Conservation (phyloP, 2,888 invertebrate genomes). For the Entomobrya proxima region DNA sequence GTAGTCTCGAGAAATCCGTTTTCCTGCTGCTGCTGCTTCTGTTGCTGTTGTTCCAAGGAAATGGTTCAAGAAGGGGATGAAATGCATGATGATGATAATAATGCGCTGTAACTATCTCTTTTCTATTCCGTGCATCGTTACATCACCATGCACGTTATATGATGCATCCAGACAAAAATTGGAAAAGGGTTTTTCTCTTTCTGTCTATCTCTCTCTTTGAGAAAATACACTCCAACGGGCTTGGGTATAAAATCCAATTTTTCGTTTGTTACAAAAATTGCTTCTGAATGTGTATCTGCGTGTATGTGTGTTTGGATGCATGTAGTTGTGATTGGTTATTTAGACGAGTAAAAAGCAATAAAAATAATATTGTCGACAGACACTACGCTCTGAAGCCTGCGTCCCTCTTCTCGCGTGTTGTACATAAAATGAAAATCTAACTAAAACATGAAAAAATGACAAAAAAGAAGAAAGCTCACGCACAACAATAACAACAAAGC, state of each 20-base stretch:
- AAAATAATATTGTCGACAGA: conserved; percentile 26
- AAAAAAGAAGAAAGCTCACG: not conserved
- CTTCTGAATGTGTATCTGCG: not conserved
- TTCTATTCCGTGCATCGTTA: not conserved
- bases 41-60: conserved; percentile 14
- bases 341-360: conserved; percentile 6
- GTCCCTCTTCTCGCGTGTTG: conserved; percentile 9
- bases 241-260: conserved; percentile 25
- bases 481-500: not conserved
- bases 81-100: conserved; percentile 5
- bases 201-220: not conserved
- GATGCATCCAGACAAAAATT: not conserved
- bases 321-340: not conserved
- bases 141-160: not conserved
- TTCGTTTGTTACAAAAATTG: conserved; percentile 17
- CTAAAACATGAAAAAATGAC: not conserved
- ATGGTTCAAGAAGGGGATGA: conserved; percentile 4
- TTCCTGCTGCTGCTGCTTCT: no score
- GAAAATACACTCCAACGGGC: not conserved
- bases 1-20: not conserved
- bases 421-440: conserved; percentile 23
- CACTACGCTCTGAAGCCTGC: no score
- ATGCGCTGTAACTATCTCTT: not conserved
- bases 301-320: not conserved
- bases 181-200: not conserved